A percentile compares a stretch with the other conserved stretches of the same genome.
Conservation (phyloP, 2,797 vertebrate genomes). For the Gadopsis bispinosus region DNA sequence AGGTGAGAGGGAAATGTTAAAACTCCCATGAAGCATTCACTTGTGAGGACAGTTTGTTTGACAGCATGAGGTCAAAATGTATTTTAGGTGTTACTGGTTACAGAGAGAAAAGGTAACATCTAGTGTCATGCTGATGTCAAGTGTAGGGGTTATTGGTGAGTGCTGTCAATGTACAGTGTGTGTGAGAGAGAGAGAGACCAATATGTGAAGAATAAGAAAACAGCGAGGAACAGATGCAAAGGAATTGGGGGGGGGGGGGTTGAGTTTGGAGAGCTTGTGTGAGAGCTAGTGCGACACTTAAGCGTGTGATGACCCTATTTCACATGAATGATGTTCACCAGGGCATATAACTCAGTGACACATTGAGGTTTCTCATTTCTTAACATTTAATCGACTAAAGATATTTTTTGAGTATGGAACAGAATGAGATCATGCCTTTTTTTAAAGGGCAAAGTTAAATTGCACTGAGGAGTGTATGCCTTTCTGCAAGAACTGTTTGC, state of each 20-base stretch:
- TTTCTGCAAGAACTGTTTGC: constrained; percentile 40
- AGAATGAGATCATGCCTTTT: constrained; percentile 76
- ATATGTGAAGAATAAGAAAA: constrained; percentile 4
- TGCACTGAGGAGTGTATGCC: constrained; percentile 51
- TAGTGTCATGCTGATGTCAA: constrained; percentile 41
- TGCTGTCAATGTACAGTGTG: constrained; percentile 32
- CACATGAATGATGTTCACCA: constrained; percentile 80
- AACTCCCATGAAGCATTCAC: constrained; percentile 22
- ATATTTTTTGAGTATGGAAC: constrained; percentile 77
- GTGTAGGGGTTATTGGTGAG: constrained; percentile 33
- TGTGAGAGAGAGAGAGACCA: not conserved
- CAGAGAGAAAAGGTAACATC: constrained; percentile 37
- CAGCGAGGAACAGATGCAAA: constrained; percentile 13
- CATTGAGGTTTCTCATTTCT: constrained; percentile 85
- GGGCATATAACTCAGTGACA: constrained; percentile 82
- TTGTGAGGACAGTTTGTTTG: constrained; percentile 36
- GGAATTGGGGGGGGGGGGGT: constrained; percentile 24
- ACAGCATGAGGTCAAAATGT: constrained; percentile 28
- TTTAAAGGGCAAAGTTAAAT: constrained; percentile 73
- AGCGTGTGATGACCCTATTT: constrained; percentile 78
- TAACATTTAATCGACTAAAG: constrained; percentile 80
- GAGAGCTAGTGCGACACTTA: constrained; percentile 68
- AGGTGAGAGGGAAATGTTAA: constrained; percentile 12
- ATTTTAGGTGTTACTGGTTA: constrained; percentile 38
- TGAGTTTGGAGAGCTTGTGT: constrained; percentile 48